Conservation (phyloP, 2,888 invertebrate genomes). For the Petrophora chlorosata region DNA sequence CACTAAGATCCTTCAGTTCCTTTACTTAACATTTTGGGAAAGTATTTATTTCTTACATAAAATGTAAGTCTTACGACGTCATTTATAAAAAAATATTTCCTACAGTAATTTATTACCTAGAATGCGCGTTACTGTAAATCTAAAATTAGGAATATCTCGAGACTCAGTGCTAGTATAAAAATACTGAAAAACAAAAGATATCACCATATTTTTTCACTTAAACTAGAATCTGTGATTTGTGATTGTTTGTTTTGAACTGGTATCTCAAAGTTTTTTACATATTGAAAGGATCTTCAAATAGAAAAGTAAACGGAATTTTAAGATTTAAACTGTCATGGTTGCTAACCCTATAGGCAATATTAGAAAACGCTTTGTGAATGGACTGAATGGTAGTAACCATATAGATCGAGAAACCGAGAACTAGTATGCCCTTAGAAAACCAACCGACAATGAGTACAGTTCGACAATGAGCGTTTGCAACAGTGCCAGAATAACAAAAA, state of each 20-base stretch:
- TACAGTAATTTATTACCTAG: conserved; percentile 22
- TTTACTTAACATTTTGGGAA: neutral
- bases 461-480: too few species aligned
- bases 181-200: conserved; percentile 17
- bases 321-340: too few species aligned
- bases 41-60: conserved; percentile 5
- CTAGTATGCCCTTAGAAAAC: too few species aligned
- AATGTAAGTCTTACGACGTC: conserved; percentile 15
- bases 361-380: too few species aligned
- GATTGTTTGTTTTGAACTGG: neutral
- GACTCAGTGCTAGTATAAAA: conserved; percentile 25
- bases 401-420: too few species aligned
- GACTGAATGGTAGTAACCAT: too few species aligned
- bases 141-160: conserved; percentile 27
- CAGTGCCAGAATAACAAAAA: too few species aligned
- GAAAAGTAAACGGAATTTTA: too few species aligned
- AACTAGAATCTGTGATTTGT: neutral
- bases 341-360: too few species aligned
- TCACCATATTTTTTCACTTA: neutral
- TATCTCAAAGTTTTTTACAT: too few species aligned
- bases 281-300: too few species aligned
- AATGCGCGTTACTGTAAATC: conserved; percentile 14
- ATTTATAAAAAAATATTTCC: conserved; percentile 20
- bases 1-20: neutral
- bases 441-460: too few species aligned